Evolutionary conservation across 1,140 invertebrate species (phyloP), one percentile per base, ranked within the genome.

Genomic region (Glossosoma conforme): DNA sequence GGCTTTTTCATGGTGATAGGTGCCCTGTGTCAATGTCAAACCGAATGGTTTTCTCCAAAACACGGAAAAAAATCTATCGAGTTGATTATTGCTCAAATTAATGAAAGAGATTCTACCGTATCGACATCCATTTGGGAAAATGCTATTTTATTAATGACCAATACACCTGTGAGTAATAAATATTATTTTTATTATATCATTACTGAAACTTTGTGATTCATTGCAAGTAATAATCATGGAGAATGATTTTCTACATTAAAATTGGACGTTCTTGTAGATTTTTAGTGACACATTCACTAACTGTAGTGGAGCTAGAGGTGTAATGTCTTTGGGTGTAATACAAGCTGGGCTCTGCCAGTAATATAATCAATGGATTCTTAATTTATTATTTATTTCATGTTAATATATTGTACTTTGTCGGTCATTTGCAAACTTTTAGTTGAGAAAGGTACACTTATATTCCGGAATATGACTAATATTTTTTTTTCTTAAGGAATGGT

Each of bases 91-190:
- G 77, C 78, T 28, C 80, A 76, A 59, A 69, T 92, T 14, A 84
- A 87, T 67, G 86, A 89, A 63, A 75, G 67, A 17, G 87, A 91
- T 63, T 79, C 83, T 8, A 62, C 70, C 13, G 76, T 89, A 11
- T 70, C 84, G 24, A 68, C 77, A 2, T 66, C 75, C 49, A 72
- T 89, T 19, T 92, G 88, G 89, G 85, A 87, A 66, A 77, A 80
- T 44, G 66, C 77, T 56, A 67, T 89, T 8, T 68, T 80, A 35
- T 63, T 77, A 14, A 70, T 83, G 40, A 74, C 77, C 33, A 76
- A 71, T 56, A 69, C 85, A 54, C 63, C 47, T 5, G 47, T 49
- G 35, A 42, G 37, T 44, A 28, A 6, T 8, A 8, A 6, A 8
- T 28, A 8, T 28, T 28, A 6, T 28, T n/a, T 28, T 8, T 28